phyloP scores from a whole-genome alignment of 2,797 vertebrate species.

The Tragopan temminckii region DNA sequence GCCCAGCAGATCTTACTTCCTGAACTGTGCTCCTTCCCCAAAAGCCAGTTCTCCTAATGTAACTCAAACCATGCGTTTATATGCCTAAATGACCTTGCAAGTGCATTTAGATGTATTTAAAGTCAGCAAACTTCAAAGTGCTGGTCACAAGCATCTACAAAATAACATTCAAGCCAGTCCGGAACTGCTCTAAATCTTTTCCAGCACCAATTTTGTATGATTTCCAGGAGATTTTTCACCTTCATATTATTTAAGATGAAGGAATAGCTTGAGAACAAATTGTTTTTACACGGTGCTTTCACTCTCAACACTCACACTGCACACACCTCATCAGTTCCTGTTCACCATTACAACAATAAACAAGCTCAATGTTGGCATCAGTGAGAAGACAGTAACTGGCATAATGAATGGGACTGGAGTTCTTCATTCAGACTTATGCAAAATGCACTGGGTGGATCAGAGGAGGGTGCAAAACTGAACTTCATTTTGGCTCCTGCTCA shows the following conservation, averaged over 20 bases:
- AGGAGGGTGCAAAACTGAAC: conserved; percentile 56
- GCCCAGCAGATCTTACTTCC: background rate
- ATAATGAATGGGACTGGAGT: background rate
- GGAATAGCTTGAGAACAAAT: conserved; percentile 19
- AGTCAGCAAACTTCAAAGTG: background rate
- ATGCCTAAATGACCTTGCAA: background rate
- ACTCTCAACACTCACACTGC: background rate
- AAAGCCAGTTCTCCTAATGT: background rate
- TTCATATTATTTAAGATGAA: conserved; percentile 17
- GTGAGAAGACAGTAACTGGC: background rate
- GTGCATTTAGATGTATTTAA: background rate
- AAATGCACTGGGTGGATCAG: conserved; percentile 5
- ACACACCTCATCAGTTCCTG: background rate
- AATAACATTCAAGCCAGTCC: background rate
- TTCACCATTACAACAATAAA: conserved; percentile 8
- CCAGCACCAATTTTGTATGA: background rate
- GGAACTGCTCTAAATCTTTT: background rate
- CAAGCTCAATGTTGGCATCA: conserved; percentile 7
- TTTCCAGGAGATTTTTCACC: conserved; percentile 15
- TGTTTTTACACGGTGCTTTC: background rate
- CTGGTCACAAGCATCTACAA: background rate
- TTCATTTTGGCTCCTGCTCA: conserved; percentile 47
- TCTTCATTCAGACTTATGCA: background rate
- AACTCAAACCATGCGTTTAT: background rate
- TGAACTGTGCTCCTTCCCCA: background rate